These are phyloP conservation scores for Equus przewalskii DNA, from an alignment of 2,113 vertebrate species.

Conservation along the genomic window DNA sequence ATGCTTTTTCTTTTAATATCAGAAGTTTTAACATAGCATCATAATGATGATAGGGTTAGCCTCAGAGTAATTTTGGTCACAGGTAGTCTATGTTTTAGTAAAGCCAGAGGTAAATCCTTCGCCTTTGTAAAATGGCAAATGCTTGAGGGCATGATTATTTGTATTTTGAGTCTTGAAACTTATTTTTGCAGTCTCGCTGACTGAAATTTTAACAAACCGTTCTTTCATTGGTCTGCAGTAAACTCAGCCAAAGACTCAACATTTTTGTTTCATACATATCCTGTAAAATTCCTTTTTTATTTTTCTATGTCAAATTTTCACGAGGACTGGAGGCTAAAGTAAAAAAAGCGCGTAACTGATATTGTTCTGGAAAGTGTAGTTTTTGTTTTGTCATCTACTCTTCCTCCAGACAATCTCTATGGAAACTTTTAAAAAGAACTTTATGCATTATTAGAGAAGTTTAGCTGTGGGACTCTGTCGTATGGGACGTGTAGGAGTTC, in stretches of 20 bases:
- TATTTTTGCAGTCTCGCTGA: slow-evolving; percentile 66
- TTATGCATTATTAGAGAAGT: neutral
- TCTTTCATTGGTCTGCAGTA: slow-evolving; percentile 82
- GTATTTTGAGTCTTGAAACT: slow-evolving; percentile 73
- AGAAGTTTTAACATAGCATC: slow-evolving; percentile 36
- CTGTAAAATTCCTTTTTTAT: slow-evolving; percentile 84
- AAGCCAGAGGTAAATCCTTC: slow-evolving; percentile 42
- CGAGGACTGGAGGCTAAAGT: slow-evolving; percentile 35
- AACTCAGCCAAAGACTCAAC: slow-evolving; percentile 73
- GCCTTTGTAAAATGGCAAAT: slow-evolving; percentile 55
- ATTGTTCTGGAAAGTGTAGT: neutral
- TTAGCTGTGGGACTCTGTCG: neutral
- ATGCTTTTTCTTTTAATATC: slow-evolving; percentile 43
- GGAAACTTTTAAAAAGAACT: neutral
- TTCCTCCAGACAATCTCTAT: neutral
- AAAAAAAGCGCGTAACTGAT: neutral
- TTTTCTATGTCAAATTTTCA: slow-evolving; percentile 62
- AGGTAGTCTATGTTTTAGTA: slow-evolving; percentile 47
- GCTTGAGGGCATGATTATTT: slow-evolving; percentile 74
- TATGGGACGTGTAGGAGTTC: fast-evolving
- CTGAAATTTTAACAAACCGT: slow-evolving; percentile 78
- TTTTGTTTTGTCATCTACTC: neutral
- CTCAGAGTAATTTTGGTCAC: slow-evolving; percentile 55
- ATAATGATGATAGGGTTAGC: slow-evolving; percentile 11
- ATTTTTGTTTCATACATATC: slow-evolving; percentile 74